Evolutionary conservation across 2,113 vertebrate genomes (phyloP).

Genomic region (Aldabrachelys gigantea): DNA sequence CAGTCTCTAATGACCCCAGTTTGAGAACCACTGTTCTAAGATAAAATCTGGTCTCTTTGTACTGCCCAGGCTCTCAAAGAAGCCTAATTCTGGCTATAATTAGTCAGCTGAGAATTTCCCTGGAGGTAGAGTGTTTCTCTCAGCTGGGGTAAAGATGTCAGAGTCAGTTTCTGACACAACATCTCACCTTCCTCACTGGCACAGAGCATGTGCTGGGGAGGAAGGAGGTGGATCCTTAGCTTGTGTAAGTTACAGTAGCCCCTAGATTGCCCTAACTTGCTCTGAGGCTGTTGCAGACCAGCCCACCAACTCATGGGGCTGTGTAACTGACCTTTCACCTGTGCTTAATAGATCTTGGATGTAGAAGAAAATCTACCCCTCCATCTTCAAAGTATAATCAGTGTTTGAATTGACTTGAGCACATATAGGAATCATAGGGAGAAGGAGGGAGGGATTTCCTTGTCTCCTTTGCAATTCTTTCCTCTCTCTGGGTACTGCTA

Average conservation of each 20-base stretch:
- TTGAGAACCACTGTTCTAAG: neutral
- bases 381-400: neutral
- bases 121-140: too few species aligned
- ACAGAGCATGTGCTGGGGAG: neutral
- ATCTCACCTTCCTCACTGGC: neutral
- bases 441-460: neutral
- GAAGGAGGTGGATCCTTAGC: neutral
- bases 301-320: neutral
- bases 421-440: neutral
- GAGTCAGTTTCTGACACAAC: neutral
- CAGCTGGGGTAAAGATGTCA: neutral
- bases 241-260: neutral
- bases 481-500: neutral
- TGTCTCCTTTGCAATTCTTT: neutral
- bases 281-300: neutral
- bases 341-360: neutral
- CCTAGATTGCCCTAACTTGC: neutral
- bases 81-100: neutral
- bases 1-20: too few species aligned
- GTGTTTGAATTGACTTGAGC: neutral
- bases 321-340: neutral
- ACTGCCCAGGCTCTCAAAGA: neutral
- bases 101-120: neutral
- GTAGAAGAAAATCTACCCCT: neutral
- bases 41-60: neutral